Evolutionary conservation across 2,113 vertebrate genomes (phyloP), one percentile per base, ranked within the genome.

Genomic region (Python bivittatus): DNA sequence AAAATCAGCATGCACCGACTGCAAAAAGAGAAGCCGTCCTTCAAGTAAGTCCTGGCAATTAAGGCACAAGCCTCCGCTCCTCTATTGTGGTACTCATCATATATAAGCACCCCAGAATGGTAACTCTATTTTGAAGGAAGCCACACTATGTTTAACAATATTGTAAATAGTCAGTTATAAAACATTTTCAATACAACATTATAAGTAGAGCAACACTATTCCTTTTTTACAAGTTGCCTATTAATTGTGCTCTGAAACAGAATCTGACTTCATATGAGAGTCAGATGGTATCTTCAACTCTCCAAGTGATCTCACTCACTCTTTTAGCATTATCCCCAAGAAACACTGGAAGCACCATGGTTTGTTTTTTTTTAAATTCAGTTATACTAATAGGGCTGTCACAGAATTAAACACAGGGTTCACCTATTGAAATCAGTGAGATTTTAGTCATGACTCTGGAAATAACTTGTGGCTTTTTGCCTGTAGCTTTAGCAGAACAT

Each of bases 1-100:
- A 60, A 68, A 92, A 93, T 88, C 53, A 58, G 29, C 20, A 0
- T 42, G 1, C 0, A 0, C 0, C 15, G 1, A 86, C 11, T 57
- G 52, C 22, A 33, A 48, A 79, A 84, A 44, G 25, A 84, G 3
- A 44, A 25, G 42, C 22, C 88, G 52, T 88, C 52, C 79, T n/a
- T 79, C 57, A 60, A 25, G 84, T 54, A 54, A 92, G 90, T 87
- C 93, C 60, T 2, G 15, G 83, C 0, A 64, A n/a, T 53, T 60
- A 86, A 79, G 33, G 38, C 4, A 42, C 17, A 48, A 25, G 10
- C 12, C 23, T 23, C 23, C 25, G 29, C 58, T 17, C 10, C 29
- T 42, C 17, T 33, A 23, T 3, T 29, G 42, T 22, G 52, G 83
- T 27, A 23, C 33, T 25, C 58, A 33, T 22, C 8, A n/a, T 58